phyloP scores from a whole-genome alignment of 2,888 invertebrate species.

The Cacoxenus indagator region DNA sequence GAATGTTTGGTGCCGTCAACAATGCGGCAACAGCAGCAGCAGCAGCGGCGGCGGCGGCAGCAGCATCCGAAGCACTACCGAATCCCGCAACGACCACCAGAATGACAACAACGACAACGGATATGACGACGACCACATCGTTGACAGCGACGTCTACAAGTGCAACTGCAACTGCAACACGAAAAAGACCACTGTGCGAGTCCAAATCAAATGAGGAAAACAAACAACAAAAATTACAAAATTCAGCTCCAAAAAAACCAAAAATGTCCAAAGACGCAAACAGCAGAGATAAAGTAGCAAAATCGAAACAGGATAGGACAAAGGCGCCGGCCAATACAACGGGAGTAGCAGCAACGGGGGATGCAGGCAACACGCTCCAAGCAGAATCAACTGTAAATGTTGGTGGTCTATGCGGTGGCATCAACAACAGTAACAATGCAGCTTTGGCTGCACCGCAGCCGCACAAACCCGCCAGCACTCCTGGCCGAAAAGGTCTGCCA shows the following conservation, averaged over 20 bases:
- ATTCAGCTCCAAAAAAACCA: constrained; percentile 35
- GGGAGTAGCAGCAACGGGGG: constrained; percentile 36
- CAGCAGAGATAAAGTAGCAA: constrained; percentile 27
- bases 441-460: background rate
- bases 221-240: constrained; percentile 33
- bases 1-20: constrained; percentile 66
- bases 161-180: constrained; percentile 15
- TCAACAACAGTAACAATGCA: background rate
- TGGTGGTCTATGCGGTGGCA: too few species aligned
- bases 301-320: constrained; percentile 18
- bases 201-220: constrained; percentile 40
- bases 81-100: too few species aligned
- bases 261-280: constrained; percentile 34
- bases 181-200: constrained; percentile 54
- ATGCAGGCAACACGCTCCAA: constrained; percentile 36
- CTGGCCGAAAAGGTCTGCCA: constrained; percentile 72
- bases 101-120: background rate
- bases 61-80: constrained; percentile 50
- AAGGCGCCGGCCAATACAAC: constrained; percentile 25
- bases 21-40: constrained; percentile 33
- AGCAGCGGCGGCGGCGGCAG: background rate
- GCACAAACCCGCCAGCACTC: constrained; percentile 47
- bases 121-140: constrained; percentile 1
- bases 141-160: constrained; percentile 2
- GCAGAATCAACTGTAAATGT: background rate